Base-by-base conservation (phyloP, 1,140 invertebrate genomes). In the Patella vulgata region DNA sequence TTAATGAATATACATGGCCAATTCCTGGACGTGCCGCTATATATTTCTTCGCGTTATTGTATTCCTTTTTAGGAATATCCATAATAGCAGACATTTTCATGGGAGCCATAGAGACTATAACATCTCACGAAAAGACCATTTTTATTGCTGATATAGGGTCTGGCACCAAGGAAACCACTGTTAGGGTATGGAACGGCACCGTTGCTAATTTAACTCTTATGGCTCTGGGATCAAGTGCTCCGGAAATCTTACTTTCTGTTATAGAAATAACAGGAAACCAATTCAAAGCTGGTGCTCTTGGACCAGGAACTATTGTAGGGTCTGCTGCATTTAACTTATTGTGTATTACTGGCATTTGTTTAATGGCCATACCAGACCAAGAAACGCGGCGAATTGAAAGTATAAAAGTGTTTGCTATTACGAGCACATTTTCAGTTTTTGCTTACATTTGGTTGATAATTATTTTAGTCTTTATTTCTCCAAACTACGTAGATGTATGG, bases 181-280 rank as follows among this genome's bases (percentile, higher is more conserved):
- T 82, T 9, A 63, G 70, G 42, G 74, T 85, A 28, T 90, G 89
- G 89, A 90, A 90, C 68, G 88, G 89, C 71, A 90, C 89, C 0
- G 89, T 90, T 12, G 89, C 89, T 61, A 90, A 90, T 78, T 76
- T 90, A n/a, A 89, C 89, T 0, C 79, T 90, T 3, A 90, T 90
- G 89, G 89, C 90, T 9, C 77, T 90, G 3, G 89, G 89, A 5
- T 88, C 88, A 6, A 88, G 87, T 30, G 89, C 89, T 3, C 89
- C 89, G 0, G 89, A 90, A 79, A 90, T 90, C 63, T 74, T 90
- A 1, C 77, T 90, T 39, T 88, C 89, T 14, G 84, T 88, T 56
- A 89, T 90, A 62, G 89, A 90, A 79, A 88, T 89, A 33, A 75
- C 88, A 21, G 84, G 83, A 5, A 88, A 89, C 60, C 75, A 84